Evolutionary conservation across 2,797 vertebrate genomes (phyloP).

Genomic region (Vespertilio murinus): DNA sequence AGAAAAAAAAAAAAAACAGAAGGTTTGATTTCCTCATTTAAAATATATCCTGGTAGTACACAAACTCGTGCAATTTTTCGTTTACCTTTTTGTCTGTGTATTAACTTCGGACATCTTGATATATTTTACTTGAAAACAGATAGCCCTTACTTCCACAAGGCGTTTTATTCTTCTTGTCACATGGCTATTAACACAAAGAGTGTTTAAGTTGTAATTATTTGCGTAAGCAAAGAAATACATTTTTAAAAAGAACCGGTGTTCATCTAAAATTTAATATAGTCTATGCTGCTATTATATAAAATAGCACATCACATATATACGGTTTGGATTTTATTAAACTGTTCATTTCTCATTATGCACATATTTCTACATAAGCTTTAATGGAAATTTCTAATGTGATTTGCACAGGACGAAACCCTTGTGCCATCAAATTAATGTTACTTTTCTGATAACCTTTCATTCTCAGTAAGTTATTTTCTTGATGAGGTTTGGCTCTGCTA

Average conservation of each 20-base stretch:
- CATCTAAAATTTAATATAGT: conserved; percentile 56
- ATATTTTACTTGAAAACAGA: conserved; percentile 69
- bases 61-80: conserved; percentile 58
- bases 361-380: conserved; percentile 44
- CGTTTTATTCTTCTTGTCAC: conserved; percentile 57
- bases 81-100: conserved; percentile 69
- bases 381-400: conserved; percentile 35
- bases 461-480: conserved; percentile 57
- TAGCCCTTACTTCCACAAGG: conserved; percentile 51
- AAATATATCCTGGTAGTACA: conserved; percentile 72
- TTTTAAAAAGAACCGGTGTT: conserved; percentile 5
- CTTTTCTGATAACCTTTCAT: conserved; percentile 15
- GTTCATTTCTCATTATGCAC: conserved; percentile 59
- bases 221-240: conserved; percentile 53
- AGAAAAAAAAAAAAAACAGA: not conserved
- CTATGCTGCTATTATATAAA: conserved; percentile 62
- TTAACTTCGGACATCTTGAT: conserved; percentile 63
- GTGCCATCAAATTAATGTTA: not conserved
- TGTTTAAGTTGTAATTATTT: conserved; percentile 69
- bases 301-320: conserved; percentile 2
- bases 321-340: conserved; percentile 46
- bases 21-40: conserved; percentile 72
- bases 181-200: conserved; percentile 40
- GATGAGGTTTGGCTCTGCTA: conserved; percentile 31
- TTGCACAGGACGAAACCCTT: not conserved